Percentiles rank a stretch among this genome's conserved stretches.
These are phyloP conservation scores for Strigamia transsilvanica DNA, from an alignment of 2,888 invertebrate species.

Conservation along the genomic window DNA sequence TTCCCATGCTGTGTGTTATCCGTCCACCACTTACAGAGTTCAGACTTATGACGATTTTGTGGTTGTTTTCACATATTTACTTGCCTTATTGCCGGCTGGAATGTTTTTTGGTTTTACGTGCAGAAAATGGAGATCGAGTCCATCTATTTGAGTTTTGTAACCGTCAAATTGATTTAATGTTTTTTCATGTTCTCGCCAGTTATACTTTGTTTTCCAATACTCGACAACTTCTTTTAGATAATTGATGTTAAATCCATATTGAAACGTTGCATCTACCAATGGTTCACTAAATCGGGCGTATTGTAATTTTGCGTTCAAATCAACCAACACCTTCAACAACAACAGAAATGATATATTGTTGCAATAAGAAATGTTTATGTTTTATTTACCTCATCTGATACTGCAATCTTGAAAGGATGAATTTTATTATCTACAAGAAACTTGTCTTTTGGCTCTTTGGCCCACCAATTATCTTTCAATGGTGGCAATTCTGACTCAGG, in stretches of 20 bases:
- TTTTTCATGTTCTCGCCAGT: constrained; percentile 75
- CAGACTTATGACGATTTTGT: no score
- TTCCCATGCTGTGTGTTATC: no score
- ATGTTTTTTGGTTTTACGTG: constrained; percentile 71
- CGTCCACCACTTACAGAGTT: no score
- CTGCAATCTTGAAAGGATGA: background rate
- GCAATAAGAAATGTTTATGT: background rate
- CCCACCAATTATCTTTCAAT: constrained; percentile 5
- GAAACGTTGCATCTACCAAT: constrained; percentile 71
- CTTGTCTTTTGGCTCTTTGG: background rate
- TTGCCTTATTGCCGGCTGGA: constrained; percentile 58
- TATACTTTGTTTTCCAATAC: constrained; percentile 80
- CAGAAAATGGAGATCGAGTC: constrained; percentile 78
- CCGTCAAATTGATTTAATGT: constrained; percentile 79
- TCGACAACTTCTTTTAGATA: constrained; percentile 74
- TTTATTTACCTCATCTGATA: background rate
- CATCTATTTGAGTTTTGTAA: constrained; percentile 79
- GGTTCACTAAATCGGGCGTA: constrained; percentile 61
- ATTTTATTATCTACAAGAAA: background rate
- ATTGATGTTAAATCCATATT: constrained; percentile 81
- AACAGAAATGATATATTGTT: constrained; percentile 50
- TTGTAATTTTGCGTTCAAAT: constrained; percentile 65
- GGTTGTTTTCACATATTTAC: background rate
- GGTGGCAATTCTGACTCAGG: constrained; percentile 6
- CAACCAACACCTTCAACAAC: constrained; percentile 68